Base-by-base conservation (phyloP, 2,888 invertebrate species). In the Diogma glabrata region DNA sequence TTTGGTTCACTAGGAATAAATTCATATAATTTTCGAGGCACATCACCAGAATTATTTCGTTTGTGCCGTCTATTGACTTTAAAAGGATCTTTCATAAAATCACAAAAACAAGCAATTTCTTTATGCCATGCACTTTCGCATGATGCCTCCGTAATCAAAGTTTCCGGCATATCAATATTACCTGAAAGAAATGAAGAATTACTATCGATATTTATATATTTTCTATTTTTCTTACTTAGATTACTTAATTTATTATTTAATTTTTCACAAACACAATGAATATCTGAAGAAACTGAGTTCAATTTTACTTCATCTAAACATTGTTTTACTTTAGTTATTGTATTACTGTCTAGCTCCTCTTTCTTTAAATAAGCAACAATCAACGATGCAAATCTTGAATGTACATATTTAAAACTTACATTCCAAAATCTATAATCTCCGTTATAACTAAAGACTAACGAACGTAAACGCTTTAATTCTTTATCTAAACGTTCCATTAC, bases 391-490 rank as follows among this genome's bases (percentile, higher is more conserved):
- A 84, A 67, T 40, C 84, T 70, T 0, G 79, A 77, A 62, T 85
- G 85, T 33, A 80, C 75, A 53, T 79, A 66, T 10, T 76, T 73
- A 60, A 84, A 84, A 62, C 84, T 73, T 1, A 81, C 78, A 14
- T 73, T 72, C 5, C 73, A 65, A 63, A 83, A 84, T 54, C 84
- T 67, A 19, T 72, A 69, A 62, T 85, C 84, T 55, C 79, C 78
- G 74, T 80, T 79, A 62, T 82, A 85, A 33, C 81, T 81, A 50
- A 71, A 74, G 43, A 84, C 79, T 4, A 84, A 74, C 55, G 79
- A 75, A 62, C 82, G 81, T 36, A 85, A 67, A 63, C 82, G 81
- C 64, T 80, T 81, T 1, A 81, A 74, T 70, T 84, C 82, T 1
- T 75, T 74, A 60, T 80, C 77, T n/a, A 84, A 64, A 0, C 75